A percentile compares a stretch with the other conserved stretches of the same genome.
These are phyloP conservation scores for Campopleginae sp. DNA, from an alignment of 2,888 invertebrate genomes.

Conservation along the genomic window DNA sequence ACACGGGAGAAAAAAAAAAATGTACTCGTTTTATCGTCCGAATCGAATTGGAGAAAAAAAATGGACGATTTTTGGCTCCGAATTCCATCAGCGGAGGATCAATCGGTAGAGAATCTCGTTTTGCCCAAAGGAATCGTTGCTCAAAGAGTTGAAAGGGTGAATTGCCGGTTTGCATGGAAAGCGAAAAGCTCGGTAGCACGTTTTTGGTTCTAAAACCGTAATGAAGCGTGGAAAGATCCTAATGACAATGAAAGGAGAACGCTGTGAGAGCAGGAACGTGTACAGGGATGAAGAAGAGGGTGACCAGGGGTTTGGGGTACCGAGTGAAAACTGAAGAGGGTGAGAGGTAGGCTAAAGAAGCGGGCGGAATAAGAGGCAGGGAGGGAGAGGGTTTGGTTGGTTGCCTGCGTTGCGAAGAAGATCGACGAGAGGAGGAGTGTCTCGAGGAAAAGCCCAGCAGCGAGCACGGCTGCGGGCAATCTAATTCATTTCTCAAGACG, in stretches of 20 bases:
- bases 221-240: constrained; percentile 65
- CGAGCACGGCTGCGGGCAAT: constrained; percentile 63
- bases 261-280: constrained; percentile 39
- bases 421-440: constrained; percentile 58
- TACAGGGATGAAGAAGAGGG: constrained; percentile 43
- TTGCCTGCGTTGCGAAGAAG: constrained; percentile 55
- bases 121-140: constrained; percentile 20
- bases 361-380: constrained; percentile 63
- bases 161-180: constrained; percentile 14
- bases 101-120: constrained; percentile 45
- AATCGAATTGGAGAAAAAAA: neutral
- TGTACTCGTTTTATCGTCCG: neutral
- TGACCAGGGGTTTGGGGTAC: constrained; percentile 7
- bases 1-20: neutral
- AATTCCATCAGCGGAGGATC: neutral
- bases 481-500: constrained; percentile 69
- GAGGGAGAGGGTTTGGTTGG: constrained; percentile 29
- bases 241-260: constrained; percentile 64
- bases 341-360: constrained; percentile 51
- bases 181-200: constrained; percentile 20
- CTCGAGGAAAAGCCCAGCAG: constrained; percentile 58
- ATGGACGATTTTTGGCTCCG: neutral
- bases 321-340: constrained; percentile 36
- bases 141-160: constrained; percentile 42
- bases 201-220: constrained; percentile 57